These are phyloP conservation scores for Podarcis lilfordi DNA, from an alignment of 2,797 vertebrate genomes.

Conservation along the genomic window DNA sequence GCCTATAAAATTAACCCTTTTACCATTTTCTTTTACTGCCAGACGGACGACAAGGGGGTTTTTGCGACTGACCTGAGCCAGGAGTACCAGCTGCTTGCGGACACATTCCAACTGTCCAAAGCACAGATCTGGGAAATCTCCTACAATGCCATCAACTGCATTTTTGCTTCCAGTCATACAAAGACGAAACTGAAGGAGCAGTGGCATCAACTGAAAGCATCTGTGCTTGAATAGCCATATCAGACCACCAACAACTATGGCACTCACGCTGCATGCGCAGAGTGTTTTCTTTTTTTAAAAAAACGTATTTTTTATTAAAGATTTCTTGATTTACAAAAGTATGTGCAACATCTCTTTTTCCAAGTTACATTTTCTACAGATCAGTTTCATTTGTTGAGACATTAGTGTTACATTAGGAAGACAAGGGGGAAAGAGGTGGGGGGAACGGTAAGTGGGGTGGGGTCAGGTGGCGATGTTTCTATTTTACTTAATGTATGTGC, in stretches of 20 bases:
- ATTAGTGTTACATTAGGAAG: no score
- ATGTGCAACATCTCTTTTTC: no score
- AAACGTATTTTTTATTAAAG: no score
- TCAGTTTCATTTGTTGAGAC: no score
- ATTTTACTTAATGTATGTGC: no score
- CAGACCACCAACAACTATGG: neutral
- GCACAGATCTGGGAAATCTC: constrained; percentile 91
- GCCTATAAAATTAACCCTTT: neutral
- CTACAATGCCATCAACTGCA: constrained; percentile 86
- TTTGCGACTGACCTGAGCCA: constrained; percentile 92
- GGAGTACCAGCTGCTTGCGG: constrained; percentile 91
- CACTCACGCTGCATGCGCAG: accelerated
- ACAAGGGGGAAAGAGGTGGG: no score
- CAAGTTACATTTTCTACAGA: no score
- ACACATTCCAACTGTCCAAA: constrained; percentile 86
- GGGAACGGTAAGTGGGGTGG: no score
- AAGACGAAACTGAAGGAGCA: constrained; percentile 85
- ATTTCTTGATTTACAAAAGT: no score
- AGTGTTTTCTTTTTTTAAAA: no score
- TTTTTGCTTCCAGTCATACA: constrained; percentile 84
- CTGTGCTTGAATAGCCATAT: constrained; percentile 58
- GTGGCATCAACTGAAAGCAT: constrained; percentile 84
- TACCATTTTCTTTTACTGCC: constrained; percentile 43
- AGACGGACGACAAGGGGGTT: constrained; percentile 98
- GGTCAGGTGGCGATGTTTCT: no score